These are phyloP conservation scores for Poecilia wingei DNA, from an alignment of 2,797 vertebrate genomes.

Conservation along the genomic window DNA sequence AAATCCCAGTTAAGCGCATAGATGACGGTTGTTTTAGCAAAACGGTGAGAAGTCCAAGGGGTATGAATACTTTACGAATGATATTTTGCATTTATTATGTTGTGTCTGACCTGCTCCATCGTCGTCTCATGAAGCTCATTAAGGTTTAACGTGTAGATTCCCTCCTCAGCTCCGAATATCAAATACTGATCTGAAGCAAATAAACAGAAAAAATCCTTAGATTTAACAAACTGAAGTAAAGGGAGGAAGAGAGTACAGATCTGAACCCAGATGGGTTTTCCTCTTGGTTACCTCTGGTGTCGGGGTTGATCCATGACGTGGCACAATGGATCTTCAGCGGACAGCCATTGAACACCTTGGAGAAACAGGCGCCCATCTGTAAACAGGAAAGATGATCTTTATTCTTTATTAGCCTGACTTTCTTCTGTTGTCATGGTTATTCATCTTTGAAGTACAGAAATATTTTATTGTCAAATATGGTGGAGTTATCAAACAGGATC, in stretches of 20 bases:
- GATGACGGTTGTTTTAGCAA: neutral
- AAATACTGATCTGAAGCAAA: slow-evolving; percentile 92
- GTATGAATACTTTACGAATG: neutral
- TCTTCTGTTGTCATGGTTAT: neutral
- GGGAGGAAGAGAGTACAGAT: neutral
- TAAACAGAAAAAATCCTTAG: neutral
- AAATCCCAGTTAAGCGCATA: neutral
- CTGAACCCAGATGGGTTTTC: neutral
- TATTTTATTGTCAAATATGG: neutral
- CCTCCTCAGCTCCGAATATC: slow-evolving; percentile 98
- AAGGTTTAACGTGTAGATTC: slow-evolving; percentile 97
- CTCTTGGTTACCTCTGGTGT: slow-evolving; percentile 88
- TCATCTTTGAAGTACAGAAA: too few relatives aligned
- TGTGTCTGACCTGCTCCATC: slow-evolving; percentile 91
- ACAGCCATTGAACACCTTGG: slow-evolving; percentile 98
- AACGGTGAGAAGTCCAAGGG: neutral
- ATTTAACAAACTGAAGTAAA: neutral
- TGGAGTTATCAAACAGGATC: too few relatives aligned
- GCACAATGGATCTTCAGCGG: slow-evolving; percentile 98
- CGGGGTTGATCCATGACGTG: slow-evolving; percentile 98
- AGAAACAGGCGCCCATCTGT: slow-evolving; percentile 98
- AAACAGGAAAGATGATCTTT: neutral
- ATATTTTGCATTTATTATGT: neutral
- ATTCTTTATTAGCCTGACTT: neutral
- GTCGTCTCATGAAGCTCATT: slow-evolving; percentile 98